These are phyloP conservation scores for Pygocentrus nattereri DNA, from an alignment of 2,797 vertebrate genomes.

Conservation along the genomic window DNA sequence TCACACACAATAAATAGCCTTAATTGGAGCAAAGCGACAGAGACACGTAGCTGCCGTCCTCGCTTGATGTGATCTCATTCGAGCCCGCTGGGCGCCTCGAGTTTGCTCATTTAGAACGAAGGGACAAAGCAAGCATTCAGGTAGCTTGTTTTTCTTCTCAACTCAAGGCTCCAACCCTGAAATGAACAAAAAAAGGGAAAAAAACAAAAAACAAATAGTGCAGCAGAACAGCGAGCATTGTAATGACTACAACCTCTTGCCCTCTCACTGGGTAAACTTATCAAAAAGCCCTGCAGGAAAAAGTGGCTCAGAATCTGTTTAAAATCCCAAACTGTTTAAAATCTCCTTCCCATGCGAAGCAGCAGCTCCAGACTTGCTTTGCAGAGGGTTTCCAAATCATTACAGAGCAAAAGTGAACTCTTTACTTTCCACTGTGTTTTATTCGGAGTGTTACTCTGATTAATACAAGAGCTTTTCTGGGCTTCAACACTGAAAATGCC, in stretches of 20 bases:
- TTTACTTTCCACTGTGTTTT: background rate
- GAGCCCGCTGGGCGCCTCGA: background rate
- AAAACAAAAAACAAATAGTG: background rate
- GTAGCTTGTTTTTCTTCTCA: background rate
- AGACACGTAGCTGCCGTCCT: constrained; percentile 15
- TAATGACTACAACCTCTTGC: constrained; percentile 24
- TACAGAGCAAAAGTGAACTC: background rate
- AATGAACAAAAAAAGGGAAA: background rate
- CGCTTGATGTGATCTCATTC: constrained; percentile 44
- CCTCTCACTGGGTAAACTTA: constrained; percentile 11
- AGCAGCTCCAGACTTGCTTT: background rate
- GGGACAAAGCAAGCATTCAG: constrained; percentile 46
- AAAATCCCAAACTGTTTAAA: background rate
- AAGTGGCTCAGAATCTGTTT: background rate
- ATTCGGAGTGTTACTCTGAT: background rate
- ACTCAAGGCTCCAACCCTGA: constrained; percentile 11
- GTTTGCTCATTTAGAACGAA: constrained; percentile 47
- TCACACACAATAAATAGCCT: constrained; percentile 51
- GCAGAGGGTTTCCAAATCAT: background rate
- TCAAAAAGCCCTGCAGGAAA: background rate
- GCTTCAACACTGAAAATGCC: background rate
- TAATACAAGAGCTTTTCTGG: background rate
- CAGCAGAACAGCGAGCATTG: constrained; percentile 20
- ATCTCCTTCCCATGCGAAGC: background rate
- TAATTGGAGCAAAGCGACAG: constrained; percentile 46